Percentiles rank a stretch among this genome's conserved stretches.
Conservation (phyloP, 1,140 invertebrate species). For the Ditylenchus dipsaci region DNA sequence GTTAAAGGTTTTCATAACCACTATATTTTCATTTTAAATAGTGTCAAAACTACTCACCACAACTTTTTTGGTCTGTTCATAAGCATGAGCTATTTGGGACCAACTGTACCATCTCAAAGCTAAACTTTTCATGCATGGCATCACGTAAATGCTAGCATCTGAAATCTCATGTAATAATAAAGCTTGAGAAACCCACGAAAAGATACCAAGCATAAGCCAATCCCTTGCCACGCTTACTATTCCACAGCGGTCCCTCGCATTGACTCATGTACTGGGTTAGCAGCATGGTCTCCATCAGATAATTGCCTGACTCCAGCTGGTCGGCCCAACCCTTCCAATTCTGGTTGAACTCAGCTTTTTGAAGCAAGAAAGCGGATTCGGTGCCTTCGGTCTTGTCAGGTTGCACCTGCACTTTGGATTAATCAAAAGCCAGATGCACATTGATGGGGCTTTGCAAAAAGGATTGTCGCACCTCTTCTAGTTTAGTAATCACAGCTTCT, state of each 20-base stretch:
- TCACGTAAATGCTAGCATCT: slow-evolving; percentile 14
- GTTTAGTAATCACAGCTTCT: slow-evolving; percentile 1
- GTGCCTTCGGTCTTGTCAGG: slow-evolving; percentile 65
- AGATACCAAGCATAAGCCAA: slow-evolving; percentile 70
- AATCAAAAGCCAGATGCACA: slow-evolving; percentile 29
- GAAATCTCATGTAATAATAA: no score
- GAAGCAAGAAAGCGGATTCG: slow-evolving; percentile 73
- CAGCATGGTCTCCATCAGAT: slow-evolving; percentile 13
- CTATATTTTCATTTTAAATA: no score
- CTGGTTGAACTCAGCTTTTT: slow-evolving; percentile 62
- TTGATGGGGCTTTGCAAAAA: slow-evolving; percentile 22
- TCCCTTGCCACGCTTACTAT: slow-evolving; percentile 74
- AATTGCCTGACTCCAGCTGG: background rate
- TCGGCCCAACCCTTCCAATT: slow-evolving; percentile 63
- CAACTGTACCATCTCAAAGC: slow-evolving; percentile 71
- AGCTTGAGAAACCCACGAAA: no score
- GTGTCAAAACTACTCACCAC: no score
- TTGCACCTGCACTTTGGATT: background rate
- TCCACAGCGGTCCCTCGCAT: slow-evolving; percentile 82
- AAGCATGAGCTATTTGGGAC: slow-evolving; percentile 72
- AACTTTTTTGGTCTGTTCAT: slow-evolving; percentile 72
- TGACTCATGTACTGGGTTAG: slow-evolving; percentile 77
- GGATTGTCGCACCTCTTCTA: slow-evolving; percentile 9
- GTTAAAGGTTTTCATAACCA: no score
- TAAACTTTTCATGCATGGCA: slow-evolving; percentile 68